Evolutionary conservation across 1,140 invertebrate species (phyloP).

Genomic region (Cydia splendana): DNA sequence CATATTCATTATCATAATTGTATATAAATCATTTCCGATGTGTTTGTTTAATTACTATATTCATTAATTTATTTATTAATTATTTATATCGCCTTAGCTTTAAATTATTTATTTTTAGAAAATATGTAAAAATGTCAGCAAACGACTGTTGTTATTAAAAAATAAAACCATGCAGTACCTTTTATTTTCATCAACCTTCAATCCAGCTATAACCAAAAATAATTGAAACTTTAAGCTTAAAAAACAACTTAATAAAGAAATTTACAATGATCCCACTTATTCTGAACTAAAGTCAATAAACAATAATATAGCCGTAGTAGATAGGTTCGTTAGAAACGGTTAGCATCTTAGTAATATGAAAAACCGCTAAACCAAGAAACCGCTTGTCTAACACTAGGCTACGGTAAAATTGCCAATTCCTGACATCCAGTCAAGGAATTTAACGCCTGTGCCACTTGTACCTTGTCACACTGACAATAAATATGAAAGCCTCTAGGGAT

Average conservation of each 20-base stretch:
- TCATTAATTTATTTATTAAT: conserved; percentile 35
- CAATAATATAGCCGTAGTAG: background rate
- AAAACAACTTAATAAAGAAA: background rate
- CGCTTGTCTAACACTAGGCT: conserved; percentile 4
- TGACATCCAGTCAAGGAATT: conserved; percentile 7
- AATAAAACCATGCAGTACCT: conserved; percentile 44
- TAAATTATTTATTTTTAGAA: conserved; percentile 12
- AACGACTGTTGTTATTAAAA: conserved; percentile 46
- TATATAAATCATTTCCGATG: conserved; percentile 18
- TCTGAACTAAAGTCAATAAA: background rate
- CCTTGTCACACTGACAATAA: too few relatives aligned
- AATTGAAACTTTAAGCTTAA: background rate
- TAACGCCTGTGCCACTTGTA: too few relatives aligned
- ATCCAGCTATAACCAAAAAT: background rate
- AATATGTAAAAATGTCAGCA: conserved; percentile 13
- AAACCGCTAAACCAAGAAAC: conserved; percentile 28
- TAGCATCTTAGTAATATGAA: conserved; percentile 15
- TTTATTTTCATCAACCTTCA: conserved; percentile 38
- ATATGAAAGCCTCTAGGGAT: too few relatives aligned
- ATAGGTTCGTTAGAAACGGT: conserved; percentile 22
- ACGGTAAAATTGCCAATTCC: background rate
- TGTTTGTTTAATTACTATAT: background rate
- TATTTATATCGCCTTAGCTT: conserved; percentile 19
- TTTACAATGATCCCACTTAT: background rate
- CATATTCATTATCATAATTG: conserved; percentile 34